Percentiles rank a stretch among this genome's conserved stretches.
phyloP scores from a whole-genome alignment of 2,797 vertebrate species.

The Siniperca obscura region DNA sequence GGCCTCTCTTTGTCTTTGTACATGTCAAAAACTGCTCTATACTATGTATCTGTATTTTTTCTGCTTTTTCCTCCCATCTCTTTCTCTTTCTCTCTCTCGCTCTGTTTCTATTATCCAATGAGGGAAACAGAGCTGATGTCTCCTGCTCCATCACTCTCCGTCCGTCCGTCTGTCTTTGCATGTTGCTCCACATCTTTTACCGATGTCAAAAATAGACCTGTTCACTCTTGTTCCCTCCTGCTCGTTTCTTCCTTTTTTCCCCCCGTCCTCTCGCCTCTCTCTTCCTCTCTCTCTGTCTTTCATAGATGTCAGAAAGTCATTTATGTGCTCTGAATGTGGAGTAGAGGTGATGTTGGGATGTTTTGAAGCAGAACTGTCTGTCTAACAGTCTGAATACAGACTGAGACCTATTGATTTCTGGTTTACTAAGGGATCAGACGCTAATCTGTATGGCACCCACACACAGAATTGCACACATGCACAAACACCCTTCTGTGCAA shows the following conservation, averaged over 20 bases:
- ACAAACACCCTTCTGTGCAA: conserved; percentile 7
- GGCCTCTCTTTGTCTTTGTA: conserved; percentile 30
- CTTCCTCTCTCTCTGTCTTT: conserved; percentile 48
- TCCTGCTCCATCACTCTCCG: conserved; percentile 49
- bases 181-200: conserved; percentile 39
- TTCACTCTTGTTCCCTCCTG: neutral
- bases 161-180: conserved; percentile 34
- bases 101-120: conserved; percentile 38
- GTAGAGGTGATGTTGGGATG: conserved; percentile 69
- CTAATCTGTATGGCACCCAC: conserved; percentile 64
- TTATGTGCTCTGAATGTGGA: conserved; percentile 74
- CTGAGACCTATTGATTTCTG: conserved; percentile 76
- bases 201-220: conserved; percentile 67
- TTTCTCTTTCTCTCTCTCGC: neutral
- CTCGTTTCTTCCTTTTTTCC: conserved; percentile 14
- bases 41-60: conserved; percentile 13
- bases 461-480: conserved; percentile 7
- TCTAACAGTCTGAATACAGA: conserved; percentile 68
- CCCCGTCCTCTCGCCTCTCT: conserved; percentile 13
- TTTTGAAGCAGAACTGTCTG: conserved; percentile 76
- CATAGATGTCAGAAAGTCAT: conserved; percentile 65
- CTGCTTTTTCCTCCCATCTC: neutral
- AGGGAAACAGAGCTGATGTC: conserved; percentile 42
- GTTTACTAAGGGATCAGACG: conserved; percentile 70
- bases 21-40: conserved; percentile 36